Base-by-base conservation (phyloP, 2,797 vertebrate genomes). In the Harpagifer antarcticus region DNA sequence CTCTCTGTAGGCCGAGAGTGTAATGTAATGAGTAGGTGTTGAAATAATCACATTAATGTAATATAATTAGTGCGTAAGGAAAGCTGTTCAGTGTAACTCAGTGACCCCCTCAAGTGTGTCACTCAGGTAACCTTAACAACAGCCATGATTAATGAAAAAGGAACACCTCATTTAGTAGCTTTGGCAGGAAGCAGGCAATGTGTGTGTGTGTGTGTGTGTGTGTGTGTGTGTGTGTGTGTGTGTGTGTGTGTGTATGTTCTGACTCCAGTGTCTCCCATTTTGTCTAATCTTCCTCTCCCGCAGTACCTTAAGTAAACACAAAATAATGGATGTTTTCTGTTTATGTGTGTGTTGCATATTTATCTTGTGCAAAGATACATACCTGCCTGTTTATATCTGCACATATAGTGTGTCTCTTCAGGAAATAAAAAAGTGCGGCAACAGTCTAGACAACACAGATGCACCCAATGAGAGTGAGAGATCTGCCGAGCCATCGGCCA, bases 141-240 rank as follows among this genome's bases (percentile, higher is more conserved):
- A 86, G 59, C 62, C 7, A 55, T 88, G 88, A 93, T 93, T 90
- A 89, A 92, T 93, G 89, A 88, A 86, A 84, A 68, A 80, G 79
- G 79, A 83, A 85, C 75, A 82, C 56, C 49, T 89, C 82, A 81
- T 92, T 90, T 85, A 84, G 76, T 73, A 64, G 78, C 55, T 87
- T 73, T 89, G 79, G 59, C 80, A 83, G 64, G 65, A 54, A 61
- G 53, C 59, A 68, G 50, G 61, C 79, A 78, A 77, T 67, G 76
- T 42, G 64, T 81, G 40, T 73, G 74, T 56, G 59, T 19, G 55
- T 33, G 72, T 53, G 37, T 50, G 13, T 37, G 47, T 17, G 16
- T 57, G 48, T 10, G 2, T 27, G 31, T 20, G 52, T 48, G 55
- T 16, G 62, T 61, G 53, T 43, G 37, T 44, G 20, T 43, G 7